Evolutionary conservation across 2,888 invertebrate species (phyloP), one percentile per base, ranked within the genome.

Genomic region (Drosophila tanythrix): DNA sequence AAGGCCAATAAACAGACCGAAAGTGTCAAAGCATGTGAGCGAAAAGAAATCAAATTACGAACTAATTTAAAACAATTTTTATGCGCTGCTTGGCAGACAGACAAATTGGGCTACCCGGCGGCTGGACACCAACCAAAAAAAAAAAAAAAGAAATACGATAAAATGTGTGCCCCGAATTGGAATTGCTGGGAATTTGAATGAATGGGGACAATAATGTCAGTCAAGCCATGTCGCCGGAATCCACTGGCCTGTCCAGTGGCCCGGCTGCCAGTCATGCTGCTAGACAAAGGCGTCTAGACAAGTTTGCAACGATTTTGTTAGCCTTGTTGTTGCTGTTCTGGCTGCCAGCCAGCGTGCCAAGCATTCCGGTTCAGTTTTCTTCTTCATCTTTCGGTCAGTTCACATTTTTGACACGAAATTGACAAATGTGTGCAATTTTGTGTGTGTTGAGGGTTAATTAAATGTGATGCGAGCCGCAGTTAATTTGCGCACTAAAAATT

Each of bases 261-360:
- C 21, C 21, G 21, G 21, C 21, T 21, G 21, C 21, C 21, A 65
- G 72, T 65, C 69, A 68, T 56, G 63, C 40, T 36, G 69, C 79
- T 81, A 82, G 89, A 88, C 85, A 85, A 87, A 65, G 87, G 59
- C 65, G 89, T 86, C 85, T 86, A 86, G 85, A 86, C 85, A 81
- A 89, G 80, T 89, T 82, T 87, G 76, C 80, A 87, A 89, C 73
- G 79, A 78, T 74, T 75, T 80, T 79, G 75, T 73, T 78, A 70
- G 56, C 60, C 64, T 74, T 70, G 74, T 67, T 70, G 72, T 58
- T 56, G 57, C 13, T 35, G 52, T 15, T 25, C 13, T 43, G 58
- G 68, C 61, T 67, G 64, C 43, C 56, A 58, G 46, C 46, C 66
- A 61, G 63, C 59, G 79, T 79, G 70, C 76, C 73, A 40, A 51